These are phyloP conservation scores for Octodon degus DNA, from an alignment of 2,113 vertebrate species.

Conservation along the genomic window DNA sequence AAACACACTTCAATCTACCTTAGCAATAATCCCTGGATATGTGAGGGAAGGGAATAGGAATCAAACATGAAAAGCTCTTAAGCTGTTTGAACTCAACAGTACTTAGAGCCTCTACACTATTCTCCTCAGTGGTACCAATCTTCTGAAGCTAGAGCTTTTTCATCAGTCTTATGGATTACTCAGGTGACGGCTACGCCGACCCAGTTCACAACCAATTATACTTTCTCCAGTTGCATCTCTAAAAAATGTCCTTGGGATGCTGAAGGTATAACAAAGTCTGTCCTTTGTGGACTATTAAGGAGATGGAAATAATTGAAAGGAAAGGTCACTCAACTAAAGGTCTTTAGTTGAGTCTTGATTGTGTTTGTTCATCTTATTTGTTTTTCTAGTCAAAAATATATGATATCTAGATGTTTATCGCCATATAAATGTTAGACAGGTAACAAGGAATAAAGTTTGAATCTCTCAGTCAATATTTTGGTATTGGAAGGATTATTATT, in stretches of 20 bases:
- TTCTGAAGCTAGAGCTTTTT: constrained; percentile 31
- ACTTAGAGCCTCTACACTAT: background rate
- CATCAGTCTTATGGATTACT: background rate
- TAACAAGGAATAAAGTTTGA: background rate
- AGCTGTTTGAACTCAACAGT: constrained; percentile 65
- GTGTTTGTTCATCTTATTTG: background rate
- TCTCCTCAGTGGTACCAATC: constrained; percentile 8
- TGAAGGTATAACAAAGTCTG: background rate
- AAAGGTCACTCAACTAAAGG: background rate
- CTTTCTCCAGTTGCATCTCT: background rate
- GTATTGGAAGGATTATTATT: background rate
- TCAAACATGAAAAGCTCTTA: constrained; percentile 68
- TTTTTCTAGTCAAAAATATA: background rate
- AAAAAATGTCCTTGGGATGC: background rate
- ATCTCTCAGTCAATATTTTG: background rate
- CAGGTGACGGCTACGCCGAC: background rate
- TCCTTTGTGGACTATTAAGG: background rate
- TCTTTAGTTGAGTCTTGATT: background rate
- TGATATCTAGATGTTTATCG: background rate
- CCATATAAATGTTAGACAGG: background rate
- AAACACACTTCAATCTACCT: constrained; percentile 53
- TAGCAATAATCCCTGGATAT: constrained; percentile 12
- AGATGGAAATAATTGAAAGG: background rate
- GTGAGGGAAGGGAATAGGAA: background rate
- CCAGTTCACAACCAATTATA: background rate